phyloP scores from a whole-genome alignment of 2,888 invertebrate species.

The Drosophila mettleri region DNA sequence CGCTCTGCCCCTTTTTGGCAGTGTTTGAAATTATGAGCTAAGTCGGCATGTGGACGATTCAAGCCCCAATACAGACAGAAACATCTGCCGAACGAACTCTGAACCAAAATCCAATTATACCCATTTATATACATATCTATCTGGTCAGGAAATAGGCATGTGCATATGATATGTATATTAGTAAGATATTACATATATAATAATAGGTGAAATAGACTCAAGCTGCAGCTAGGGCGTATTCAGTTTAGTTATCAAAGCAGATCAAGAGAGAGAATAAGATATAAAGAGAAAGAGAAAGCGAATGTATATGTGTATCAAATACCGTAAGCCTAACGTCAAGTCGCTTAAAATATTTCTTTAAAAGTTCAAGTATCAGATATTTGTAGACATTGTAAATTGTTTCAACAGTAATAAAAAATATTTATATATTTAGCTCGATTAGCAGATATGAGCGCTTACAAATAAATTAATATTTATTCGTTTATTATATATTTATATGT shows the following conservation, averaged over 20 bases:
- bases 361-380: neutral
- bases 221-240: too few relatives aligned
- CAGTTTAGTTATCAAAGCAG: too few relatives aligned
- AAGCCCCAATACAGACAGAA: slow-evolving; percentile 24
- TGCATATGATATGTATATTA: neutral
- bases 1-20: slow-evolving; percentile 40
- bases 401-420: too few relatives aligned
- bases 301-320: neutral
- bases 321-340: neutral
- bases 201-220: too few relatives aligned
- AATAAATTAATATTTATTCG: too few relatives aligned
- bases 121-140: neutral
- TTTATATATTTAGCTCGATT: too few relatives aligned
- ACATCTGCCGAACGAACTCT: slow-evolving; percentile 38
- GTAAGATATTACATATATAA: too few relatives aligned
- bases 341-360: neutral
- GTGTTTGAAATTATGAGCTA: slow-evolving; percentile 40
- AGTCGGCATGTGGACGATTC: slow-evolving; percentile 47
- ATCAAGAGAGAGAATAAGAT: too few relatives aligned
- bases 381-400: too few relatives aligned
- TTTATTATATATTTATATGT: too few relatives aligned
- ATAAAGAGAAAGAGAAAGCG: neutral
- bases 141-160: too few relatives aligned
- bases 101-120: slow-evolving; percentile 12
- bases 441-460: too few relatives aligned